Conservation (phyloP, 2,888 invertebrate genomes). For the Torymus texanus region DNA sequence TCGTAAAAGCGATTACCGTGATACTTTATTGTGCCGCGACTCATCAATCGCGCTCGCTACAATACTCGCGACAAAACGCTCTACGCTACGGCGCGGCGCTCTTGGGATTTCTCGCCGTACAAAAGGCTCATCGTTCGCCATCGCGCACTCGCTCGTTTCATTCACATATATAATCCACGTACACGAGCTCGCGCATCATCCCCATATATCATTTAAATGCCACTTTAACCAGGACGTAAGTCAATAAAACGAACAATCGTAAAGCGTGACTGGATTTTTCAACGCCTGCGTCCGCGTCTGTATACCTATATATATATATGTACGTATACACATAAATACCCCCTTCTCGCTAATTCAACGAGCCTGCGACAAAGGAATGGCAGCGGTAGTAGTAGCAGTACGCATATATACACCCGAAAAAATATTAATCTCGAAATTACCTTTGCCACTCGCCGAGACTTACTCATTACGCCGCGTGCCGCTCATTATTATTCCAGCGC, state of each 20-base stretch:
- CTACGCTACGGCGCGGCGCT: neutral
- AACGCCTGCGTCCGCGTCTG: too few species aligned
- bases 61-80: neutral
- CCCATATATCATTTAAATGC: constrained; percentile 43
- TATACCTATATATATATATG: too few species aligned
- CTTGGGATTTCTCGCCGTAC: constrained; percentile 22
- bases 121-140: constrained; percentile 23
- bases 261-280: constrained; percentile 36
- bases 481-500: constrained; percentile 13
- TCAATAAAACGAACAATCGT: constrained; percentile 47
- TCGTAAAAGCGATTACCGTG: constrained; percentile 39
- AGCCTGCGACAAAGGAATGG: neutral
- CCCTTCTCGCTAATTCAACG: constrained; percentile 1
- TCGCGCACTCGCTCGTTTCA: neutral
- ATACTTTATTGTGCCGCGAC: constrained; percentile 21
- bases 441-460: neutral
- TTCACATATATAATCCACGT: constrained; percentile 11
- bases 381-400: too few species aligned
- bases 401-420: neutral
- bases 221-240: constrained; percentile 30
- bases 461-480: constrained; percentile 8
- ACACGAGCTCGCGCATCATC: neutral
- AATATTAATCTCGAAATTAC: constrained; percentile 21
- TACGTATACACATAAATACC: too few species aligned
- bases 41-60: constrained; percentile 31